Evolutionary conservation across 2,797 vertebrate species (phyloP).

Genomic region (Natrix natrix): DNA sequence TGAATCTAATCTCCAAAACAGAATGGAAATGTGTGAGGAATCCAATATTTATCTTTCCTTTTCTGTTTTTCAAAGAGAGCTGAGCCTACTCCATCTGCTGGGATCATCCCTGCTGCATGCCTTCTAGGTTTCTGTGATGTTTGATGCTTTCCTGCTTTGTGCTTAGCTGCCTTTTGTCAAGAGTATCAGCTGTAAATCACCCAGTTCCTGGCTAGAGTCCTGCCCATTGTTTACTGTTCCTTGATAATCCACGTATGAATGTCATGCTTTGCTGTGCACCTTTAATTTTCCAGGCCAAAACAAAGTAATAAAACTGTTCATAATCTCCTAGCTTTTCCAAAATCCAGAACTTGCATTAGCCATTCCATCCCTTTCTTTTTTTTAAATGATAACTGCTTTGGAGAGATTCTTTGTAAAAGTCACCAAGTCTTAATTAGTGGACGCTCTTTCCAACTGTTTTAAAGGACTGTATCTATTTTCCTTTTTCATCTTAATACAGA

Average conservation of each 20-base stretch:
- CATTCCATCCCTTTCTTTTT: constrained; percentile 30
- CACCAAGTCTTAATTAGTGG: neutral
- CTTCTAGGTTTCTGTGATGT: neutral
- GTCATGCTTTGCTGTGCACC: constrained; percentile 36
- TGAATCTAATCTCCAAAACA: constrained; percentile 2
- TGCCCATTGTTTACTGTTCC: constrained; percentile 31
- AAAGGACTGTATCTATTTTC: neutral
- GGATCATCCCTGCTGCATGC: neutral
- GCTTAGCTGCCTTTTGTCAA: constrained; percentile 27
- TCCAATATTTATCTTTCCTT: neutral
- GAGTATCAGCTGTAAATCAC: constrained; percentile 26
- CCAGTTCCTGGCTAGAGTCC: constrained; percentile 30
- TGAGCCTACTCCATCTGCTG: neutral
- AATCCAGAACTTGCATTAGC: constrained; percentile 23
- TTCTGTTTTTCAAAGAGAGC: constrained; percentile 3
- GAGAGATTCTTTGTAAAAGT: neutral
- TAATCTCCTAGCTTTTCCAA: constrained; percentile 39
- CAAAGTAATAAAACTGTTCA: constrained; percentile 35
- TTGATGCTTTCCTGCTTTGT: neutral
- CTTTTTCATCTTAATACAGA: constrained; percentile 4
- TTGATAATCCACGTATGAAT: constrained; percentile 36
- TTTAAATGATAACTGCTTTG: neutral
- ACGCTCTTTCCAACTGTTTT: neutral
- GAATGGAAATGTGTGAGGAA: neutral
- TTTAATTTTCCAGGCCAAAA: constrained; percentile 49